Evolutionary conservation across 2,888 invertebrate species (phyloP).

Genomic region (Piscicola geometra): DNA sequence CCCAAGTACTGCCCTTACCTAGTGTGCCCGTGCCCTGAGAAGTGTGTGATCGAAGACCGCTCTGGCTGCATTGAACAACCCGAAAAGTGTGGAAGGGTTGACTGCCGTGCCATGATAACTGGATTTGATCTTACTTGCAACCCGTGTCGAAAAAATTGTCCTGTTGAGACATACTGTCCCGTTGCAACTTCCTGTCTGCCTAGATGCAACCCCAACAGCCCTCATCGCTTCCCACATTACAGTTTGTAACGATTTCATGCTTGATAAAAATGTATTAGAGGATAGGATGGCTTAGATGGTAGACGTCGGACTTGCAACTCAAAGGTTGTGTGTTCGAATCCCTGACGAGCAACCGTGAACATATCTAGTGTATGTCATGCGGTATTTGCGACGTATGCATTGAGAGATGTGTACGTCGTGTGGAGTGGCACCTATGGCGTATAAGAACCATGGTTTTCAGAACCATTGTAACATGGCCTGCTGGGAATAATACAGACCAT

Average conservation of each 20-base stretch:
- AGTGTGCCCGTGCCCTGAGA: slow-evolving; percentile 32
- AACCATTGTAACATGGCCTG: too few relatives aligned
- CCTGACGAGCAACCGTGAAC: too few relatives aligned
- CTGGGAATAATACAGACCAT: too few relatives aligned
- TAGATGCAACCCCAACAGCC: slow-evolving; percentile 27
- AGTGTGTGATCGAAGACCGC: slow-evolving; percentile 19
- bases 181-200: slow-evolving; percentile 30
- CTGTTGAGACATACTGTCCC: slow-evolving; percentile 31
- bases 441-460: too few relatives aligned
- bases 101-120: slow-evolving; percentile 8
- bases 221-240: slow-evolving; percentile 25
- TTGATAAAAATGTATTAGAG: neutral
- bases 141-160: slow-evolving; percentile 24
- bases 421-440: too few relatives aligned
- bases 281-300: too few relatives aligned
- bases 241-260: neutral
- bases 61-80: neutral
- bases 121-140: slow-evolving; percentile 27
- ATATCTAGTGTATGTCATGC: too few relatives aligned
- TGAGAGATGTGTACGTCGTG: too few relatives aligned
- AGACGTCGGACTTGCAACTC: too few relatives aligned
- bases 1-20: slow-evolving; percentile 26
- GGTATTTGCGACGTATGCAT: too few relatives aligned
- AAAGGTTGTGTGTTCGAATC: too few relatives aligned
- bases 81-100: slow-evolving; percentile 15